Conservation (phyloP, 2,797 vertebrate genomes). For the Otolemur crassicaudatus region DNA sequence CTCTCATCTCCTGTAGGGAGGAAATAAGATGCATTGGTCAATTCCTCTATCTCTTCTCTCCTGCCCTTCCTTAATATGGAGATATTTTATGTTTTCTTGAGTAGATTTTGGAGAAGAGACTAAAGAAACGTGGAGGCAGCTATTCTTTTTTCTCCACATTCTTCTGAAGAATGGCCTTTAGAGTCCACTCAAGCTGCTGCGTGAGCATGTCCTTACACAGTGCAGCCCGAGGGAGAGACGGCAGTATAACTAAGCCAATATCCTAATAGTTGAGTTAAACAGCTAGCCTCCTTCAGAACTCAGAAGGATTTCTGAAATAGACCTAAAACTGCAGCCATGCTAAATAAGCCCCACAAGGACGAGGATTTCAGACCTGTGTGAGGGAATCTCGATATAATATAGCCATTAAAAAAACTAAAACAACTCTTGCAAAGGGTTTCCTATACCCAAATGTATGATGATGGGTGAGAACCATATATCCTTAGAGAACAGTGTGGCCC, state of each 20-base stretch:
- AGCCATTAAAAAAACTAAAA: not conserved
- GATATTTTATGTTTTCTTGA: constrained; percentile 23
- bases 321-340: constrained; percentile 22
- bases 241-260: not conserved
- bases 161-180: constrained; percentile 49
- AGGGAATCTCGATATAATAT: not conserved
- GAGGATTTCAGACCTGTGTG: constrained; percentile 3
- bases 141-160: not conserved
- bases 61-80: not conserved
- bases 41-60: not conserved
- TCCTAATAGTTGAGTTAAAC: not conserved
- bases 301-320: constrained; percentile 34
- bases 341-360: constrained; percentile 52
- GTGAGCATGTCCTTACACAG: not conserved
- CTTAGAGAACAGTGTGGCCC: not conserved
- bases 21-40: constrained; percentile 10
- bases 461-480: not conserved
- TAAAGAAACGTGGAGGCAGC: constrained; percentile 28
- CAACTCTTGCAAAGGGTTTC: not conserved
- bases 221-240: not conserved
- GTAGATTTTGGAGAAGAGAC: constrained; percentile 62
- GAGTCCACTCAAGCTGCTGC: not conserved
- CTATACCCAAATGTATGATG: too few species aligned
- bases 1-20: constrained; percentile 31
- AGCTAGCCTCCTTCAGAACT: not conserved